Evolutionary conservation across 2,888 invertebrate species (phyloP), one percentile per base, ranked within the genome.

Genomic region (Carterocephalus palaemon): DNA sequence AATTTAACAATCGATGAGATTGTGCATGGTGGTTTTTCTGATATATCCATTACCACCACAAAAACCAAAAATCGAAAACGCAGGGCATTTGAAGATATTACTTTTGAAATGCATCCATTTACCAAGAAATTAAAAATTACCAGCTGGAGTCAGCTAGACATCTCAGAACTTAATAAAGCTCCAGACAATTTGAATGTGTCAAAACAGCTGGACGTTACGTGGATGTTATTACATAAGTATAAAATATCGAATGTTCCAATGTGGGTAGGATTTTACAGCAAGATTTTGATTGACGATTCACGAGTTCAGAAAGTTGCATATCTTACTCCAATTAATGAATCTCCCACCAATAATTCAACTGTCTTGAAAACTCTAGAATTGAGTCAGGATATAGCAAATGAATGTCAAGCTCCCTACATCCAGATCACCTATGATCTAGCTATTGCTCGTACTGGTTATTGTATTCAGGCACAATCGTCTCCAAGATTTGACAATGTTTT

Each of bases 221-320:
- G 52, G 51, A 48, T 56, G 47, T 15, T 57, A 10, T 51, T 39
- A 28, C 54, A 54, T 39, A 26, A 24, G 34, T 31, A 28, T 22
- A 32, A 49, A 22, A 38, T 52, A 45, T 32, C 49, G 2, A 33
- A 54, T 45, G 39, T 47, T 32, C 57, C 59, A 19, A 59, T 59
- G 59, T 64, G 61, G 65, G 59, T 58, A 12, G 66, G 65, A 24
- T 68, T 46, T 56, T 34, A 65, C 24, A 59, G 57, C 47, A 52
- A 49, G 42, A 60, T 60, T 43, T 31, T 49, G 2, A 48, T 43
- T 34, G 64, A 65, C 34, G 32, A 51, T 46, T 49, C 47, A 43
- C 46, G 32, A 33, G 33, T 51, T 6, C 64, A 67, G 53, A 57
- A 54, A 51, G 46, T 69, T 41, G 53, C 51, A 1, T 67, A 69